Evolutionary conservation across 1,140 invertebrate genomes (phyloP).

Genomic region (Euschistus heros): DNA sequence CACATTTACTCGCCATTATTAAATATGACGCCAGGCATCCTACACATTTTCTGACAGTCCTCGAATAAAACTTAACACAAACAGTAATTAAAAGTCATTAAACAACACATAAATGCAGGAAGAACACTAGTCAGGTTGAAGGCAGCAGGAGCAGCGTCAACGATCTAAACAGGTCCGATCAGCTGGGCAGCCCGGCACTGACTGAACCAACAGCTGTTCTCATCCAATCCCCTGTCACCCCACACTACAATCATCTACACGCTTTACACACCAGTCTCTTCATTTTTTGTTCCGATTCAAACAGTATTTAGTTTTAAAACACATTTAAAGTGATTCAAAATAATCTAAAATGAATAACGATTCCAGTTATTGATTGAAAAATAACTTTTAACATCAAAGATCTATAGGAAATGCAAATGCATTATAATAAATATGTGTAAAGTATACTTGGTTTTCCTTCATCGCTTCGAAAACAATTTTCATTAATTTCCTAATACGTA

Average conservation of each 20-base stretch:
- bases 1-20: constrained; percentile 15
- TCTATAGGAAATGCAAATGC: too few species aligned
- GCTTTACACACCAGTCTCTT: neutral
- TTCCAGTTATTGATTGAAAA: too few species aligned
- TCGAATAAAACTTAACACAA: neutral
- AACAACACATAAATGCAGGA: too few species aligned
- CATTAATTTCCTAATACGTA: too few species aligned
- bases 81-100: too few species aligned
- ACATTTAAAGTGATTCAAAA: too few species aligned
- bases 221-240: neutral
- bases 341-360: too few species aligned
- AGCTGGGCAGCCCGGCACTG: constrained; percentile 21
- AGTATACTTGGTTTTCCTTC: too few species aligned
- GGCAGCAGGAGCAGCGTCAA: neutral
- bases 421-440: too few species aligned
- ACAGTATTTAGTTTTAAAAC: neutral
- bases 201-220: constrained; percentile 4
- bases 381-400: too few species aligned
- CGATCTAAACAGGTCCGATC: constrained; percentile 23
- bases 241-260: neutral
- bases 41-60: neutral
- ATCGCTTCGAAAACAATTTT: too few species aligned
- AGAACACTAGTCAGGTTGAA: too few species aligned
- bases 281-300: neutral
- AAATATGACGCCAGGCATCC: constrained; percentile 3